These are phyloP conservation scores for Caenorhabditis uteleia DNA, from an alignment of 2,888 invertebrate genomes.

Conservation along the genomic window DNA sequence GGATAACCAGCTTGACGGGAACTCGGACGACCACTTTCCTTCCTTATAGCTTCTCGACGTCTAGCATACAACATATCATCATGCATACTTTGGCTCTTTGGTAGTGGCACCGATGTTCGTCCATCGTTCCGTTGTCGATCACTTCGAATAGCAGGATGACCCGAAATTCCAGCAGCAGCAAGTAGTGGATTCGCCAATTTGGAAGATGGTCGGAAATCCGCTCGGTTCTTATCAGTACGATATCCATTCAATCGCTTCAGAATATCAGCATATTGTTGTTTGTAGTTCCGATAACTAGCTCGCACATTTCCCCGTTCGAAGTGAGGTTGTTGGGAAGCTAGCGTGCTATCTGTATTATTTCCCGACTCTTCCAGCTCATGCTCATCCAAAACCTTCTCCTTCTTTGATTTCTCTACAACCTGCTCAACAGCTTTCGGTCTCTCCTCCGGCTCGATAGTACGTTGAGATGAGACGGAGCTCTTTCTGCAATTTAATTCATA, in stretches of 20 bases:
- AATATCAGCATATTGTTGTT: conserved; percentile 27
- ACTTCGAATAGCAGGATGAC: conserved; percentile 19
- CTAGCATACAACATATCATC: conserved; percentile 9
- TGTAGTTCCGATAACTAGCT: conserved; percentile 35
- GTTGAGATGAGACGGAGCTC: conserved; percentile 18
- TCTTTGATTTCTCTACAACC: conserved; percentile 1
- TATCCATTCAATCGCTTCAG: conserved; percentile 24
- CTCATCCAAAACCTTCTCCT: conserved; percentile 2
- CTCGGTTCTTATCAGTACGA: conserved; percentile 8
- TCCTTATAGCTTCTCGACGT: conserved; percentile 15
- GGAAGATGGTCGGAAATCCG: conserved; percentile 33
- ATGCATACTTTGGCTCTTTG: conserved; percentile 25
- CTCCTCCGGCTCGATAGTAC: conserved; percentile 9
- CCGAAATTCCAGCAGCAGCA: conserved; percentile 30
- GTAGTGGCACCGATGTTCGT: conserved; percentile 29
- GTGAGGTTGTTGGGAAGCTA: conserved; percentile 18
- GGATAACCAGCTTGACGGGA: conserved; percentile 21
- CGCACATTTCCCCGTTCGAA: conserved; percentile 26
- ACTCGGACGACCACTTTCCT: conserved; percentile 17
- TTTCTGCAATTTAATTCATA: conserved; percentile 11
- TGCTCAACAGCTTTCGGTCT: too few species aligned
- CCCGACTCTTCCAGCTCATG: conserved; percentile 16
- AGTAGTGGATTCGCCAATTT: conserved; percentile 30
- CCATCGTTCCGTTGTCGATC: conserved; percentile 26
- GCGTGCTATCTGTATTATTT: conserved; percentile 31